A percentile compares a stretch with the other conserved stretches of the same genome.
Evolutionary conservation across 2,113 vertebrate species (phyloP).

Genomic region (Lamprologus speciosus): DNA sequence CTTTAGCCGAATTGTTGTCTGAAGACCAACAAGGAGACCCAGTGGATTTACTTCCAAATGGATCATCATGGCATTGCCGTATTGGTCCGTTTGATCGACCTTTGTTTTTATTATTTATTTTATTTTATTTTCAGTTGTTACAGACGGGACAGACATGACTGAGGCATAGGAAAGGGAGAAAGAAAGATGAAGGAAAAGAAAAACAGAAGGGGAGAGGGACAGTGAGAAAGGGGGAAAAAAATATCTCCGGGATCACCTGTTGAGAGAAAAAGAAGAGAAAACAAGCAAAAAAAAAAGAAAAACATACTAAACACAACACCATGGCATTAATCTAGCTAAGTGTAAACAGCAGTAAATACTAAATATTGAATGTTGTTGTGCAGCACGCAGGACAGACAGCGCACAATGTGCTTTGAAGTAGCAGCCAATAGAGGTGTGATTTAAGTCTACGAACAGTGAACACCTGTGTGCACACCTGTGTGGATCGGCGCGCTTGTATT

Average conservation of each 20-base stretch:
- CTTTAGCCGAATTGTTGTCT: not conserved
- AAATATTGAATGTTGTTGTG: too few species aligned
- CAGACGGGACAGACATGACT: fast-evolving
- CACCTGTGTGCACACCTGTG: too few species aligned
- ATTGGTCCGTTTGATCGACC: not conserved
- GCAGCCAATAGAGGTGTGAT: too few species aligned
- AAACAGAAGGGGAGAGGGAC: fast-evolving
- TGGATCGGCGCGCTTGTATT: too few species aligned
- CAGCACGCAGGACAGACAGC: too few species aligned
- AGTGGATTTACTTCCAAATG: not conserved
- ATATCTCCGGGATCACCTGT: too few species aligned
- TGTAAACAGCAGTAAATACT: too few species aligned
- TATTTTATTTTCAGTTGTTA: not conserved
- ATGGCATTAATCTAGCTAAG: fast-evolving
- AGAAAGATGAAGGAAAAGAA: not conserved
- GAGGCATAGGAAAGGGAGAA: not conserved
- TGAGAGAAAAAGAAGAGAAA: too few species aligned
- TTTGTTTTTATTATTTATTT: not conserved
- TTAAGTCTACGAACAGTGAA: too few species aligned
- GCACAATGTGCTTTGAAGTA: too few species aligned
- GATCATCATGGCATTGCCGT: not conserved
- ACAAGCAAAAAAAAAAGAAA: too few species aligned
- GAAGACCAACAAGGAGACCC: not conserved
- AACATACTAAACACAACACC: too few species aligned
- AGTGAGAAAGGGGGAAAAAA: not conserved